phyloP scores from a whole-genome alignment of 2,888 invertebrate genomes.

The Boloria selene region DNA sequence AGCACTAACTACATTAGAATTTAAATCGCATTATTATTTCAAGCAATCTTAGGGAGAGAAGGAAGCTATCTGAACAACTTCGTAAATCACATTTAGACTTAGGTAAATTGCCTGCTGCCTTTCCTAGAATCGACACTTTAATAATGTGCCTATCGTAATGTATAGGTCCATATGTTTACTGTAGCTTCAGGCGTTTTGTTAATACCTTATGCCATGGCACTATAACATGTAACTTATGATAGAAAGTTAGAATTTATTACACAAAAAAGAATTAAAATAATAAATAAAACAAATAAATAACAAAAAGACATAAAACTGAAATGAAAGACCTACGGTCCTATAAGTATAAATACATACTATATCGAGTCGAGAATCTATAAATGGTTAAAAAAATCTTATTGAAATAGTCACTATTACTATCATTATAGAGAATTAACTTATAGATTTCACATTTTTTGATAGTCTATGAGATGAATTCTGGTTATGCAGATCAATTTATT shows the following conservation, averaged over 20 bases:
- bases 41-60: neutral
- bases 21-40: neutral
- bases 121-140: constrained; percentile 1
- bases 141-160: constrained; percentile 8
- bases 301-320: neutral
- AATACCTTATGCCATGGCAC: neutral
- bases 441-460: too few species aligned
- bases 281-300: too few species aligned
- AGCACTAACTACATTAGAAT: too few species aligned
- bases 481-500: too few species aligned
- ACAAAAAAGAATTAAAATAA: too few species aligned
- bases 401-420: too few species aligned
- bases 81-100: neutral
- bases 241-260: neutral
- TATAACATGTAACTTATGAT: neutral
- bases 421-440: too few species aligned
- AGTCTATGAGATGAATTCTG: too few species aligned
- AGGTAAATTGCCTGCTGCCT: constrained; percentile 7
- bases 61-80: constrained; percentile 3
- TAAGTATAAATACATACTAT: too few species aligned
- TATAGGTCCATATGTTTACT: neutral
- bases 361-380: too few species aligned
- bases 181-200: neutral
- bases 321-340: neutral
- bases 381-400: too few species aligned